A percentile compares a stretch with the other conserved stretches of the same genome.
Conservation (phyloP, 1,140 invertebrate species). For the Cherax destructor region DNA sequence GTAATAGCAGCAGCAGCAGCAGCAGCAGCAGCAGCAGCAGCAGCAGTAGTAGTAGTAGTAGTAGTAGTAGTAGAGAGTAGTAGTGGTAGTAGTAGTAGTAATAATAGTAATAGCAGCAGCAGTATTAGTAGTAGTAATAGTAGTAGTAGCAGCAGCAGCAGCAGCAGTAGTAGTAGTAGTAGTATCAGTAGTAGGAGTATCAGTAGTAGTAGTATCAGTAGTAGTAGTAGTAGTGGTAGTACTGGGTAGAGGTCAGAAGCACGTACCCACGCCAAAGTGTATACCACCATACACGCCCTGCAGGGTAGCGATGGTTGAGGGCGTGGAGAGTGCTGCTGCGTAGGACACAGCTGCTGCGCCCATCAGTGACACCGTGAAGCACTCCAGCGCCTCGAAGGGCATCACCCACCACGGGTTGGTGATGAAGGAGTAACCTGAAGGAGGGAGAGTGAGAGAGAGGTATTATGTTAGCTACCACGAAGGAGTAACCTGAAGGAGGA, state of each 20-base stretch:
- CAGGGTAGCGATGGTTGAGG: constrained; percentile 87
- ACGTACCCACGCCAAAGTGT: constrained; percentile 85
- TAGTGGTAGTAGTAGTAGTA: background rate
- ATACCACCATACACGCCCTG: constrained; percentile 88
- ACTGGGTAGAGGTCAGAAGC: background rate
- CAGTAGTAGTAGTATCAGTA: too few species aligned
- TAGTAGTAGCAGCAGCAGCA: background rate
- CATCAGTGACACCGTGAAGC: constrained; percentile 83
- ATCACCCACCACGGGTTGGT: constrained; percentile 88
- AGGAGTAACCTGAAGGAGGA: too few species aligned
- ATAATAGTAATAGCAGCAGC: background rate
- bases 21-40: background rate
- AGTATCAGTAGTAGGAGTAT: too few species aligned
- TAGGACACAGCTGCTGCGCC: constrained; percentile 90
- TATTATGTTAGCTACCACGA: too few species aligned
- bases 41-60: background rate
- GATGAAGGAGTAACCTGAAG: constrained; percentile 84
- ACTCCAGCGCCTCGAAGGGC: constrained; percentile 86
- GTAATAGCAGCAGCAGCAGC: background rate
- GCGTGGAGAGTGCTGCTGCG: constrained; percentile 85
- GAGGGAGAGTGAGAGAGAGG: too few species aligned
- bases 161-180: background rate
- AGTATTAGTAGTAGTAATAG: background rate
- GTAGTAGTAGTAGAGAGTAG: too few species aligned
- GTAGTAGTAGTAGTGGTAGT: background rate